phyloP scores from a whole-genome alignment of 2,888 invertebrate genomes.

The Blastobasis lacticolella region DNA sequence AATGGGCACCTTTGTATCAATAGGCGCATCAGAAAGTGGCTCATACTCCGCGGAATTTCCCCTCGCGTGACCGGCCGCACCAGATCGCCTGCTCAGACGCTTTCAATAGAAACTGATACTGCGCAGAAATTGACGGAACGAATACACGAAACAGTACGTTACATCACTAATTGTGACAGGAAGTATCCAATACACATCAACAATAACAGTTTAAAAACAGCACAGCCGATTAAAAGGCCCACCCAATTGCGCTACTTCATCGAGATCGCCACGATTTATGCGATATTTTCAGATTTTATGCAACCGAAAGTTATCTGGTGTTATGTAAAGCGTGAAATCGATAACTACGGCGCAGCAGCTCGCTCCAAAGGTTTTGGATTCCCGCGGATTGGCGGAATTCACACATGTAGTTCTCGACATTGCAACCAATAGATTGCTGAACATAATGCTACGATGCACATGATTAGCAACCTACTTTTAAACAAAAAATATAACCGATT shows the following conservation, averaged over 20 bases:
- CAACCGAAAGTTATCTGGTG: constrained; percentile 1
- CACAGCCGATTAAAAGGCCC: constrained; percentile 9
- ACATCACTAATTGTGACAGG: constrained; percentile 22
- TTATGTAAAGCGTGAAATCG: constrained; percentile 21
- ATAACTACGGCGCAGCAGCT: constrained; percentile 15
- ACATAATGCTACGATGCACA: too few species aligned
- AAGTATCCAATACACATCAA: constrained; percentile 16
- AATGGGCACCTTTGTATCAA: too few species aligned
- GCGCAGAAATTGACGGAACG: constrained; percentile 22
- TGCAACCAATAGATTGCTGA: too few species aligned
- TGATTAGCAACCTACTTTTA: too few species aligned
- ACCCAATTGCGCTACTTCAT: too few species aligned
- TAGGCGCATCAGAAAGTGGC: constrained; percentile 23
- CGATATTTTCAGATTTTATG: constrained; percentile 3
- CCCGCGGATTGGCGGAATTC: constrained; percentile 1
- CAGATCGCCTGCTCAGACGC: constrained; percentile 26
- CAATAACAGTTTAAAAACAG: neutral
- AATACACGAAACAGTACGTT: constrained; percentile 23
- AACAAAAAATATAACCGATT: too few species aligned
- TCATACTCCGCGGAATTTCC: constrained; percentile 21
- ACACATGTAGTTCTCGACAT: too few species aligned
- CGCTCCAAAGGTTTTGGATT: constrained; percentile 6
- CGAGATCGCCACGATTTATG: neutral
- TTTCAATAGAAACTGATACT: constrained; percentile 33
- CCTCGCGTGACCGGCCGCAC: constrained; percentile 37